Evolutionary conservation across 2,888 invertebrate species (phyloP), one percentile per base, ranked within the genome.

Genomic region (Microchrysa polita): DNA sequence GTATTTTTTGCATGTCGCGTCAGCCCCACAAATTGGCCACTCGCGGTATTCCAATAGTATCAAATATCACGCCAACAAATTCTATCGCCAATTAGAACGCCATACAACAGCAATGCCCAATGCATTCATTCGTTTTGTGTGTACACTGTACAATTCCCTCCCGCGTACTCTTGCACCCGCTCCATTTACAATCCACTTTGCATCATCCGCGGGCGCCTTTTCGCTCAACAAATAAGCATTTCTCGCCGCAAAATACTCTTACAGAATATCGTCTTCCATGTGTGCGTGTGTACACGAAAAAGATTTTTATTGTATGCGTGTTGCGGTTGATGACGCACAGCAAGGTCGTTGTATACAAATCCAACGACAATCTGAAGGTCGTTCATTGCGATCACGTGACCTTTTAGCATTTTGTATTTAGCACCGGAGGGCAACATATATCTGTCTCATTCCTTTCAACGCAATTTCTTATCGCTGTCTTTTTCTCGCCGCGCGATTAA

Each of bases 331-430:
- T 77, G 79, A 79, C 79, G 79, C 78, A 78, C 77, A 77, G 83
- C 84, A 85, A 85, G 84, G 84, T 85, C 84, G 84, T 84, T 83
- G 83, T 83, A 82, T 83, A 83, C 83, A 84, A 83, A 83, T 80
- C 83, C 83, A 82, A 82, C 81, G 82, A 83, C 83, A 69, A 81
- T 81, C 84, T 84, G 84, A 85, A 85, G 84, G 84, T 85, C 84
- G 84, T 85, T 84, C 83, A 55, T 83, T 84, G 79, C 63, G 73
- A 76, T 78, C 79, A 78, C 78, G 78, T 79, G 78, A 78, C 78
- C 75, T 73, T 73, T 73, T 16, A 14, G 14, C 20, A 48, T 65
- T 65, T 65, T 7, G 5, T 34, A 57, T 55, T 69, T 27, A 18
- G 57, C 27, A 27, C 23, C 42, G 23, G 27, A 27, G 40, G 1